phyloP scores from a whole-genome alignment of 2,888 invertebrate species.

The Chloroclystis v-ata region DNA sequence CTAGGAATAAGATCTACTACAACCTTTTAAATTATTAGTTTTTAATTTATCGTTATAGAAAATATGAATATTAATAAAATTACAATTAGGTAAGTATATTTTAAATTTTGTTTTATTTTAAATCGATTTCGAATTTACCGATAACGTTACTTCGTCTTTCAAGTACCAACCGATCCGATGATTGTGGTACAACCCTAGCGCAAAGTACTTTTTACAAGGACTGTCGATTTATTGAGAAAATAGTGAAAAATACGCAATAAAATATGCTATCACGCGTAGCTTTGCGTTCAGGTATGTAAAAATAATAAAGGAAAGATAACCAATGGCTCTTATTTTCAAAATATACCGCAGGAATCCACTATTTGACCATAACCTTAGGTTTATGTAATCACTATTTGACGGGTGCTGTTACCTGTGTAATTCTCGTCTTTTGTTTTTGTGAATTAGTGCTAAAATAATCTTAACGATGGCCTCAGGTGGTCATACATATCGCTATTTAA shows the following conservation, averaged over 20 bases:
- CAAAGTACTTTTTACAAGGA: constrained; percentile 51
- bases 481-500: too few relatives aligned
- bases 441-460: not conserved
- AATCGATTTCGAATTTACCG: constrained; percentile 7
- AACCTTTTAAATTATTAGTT: too few relatives aligned
- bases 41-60: too few relatives aligned
- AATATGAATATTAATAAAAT: too few relatives aligned
- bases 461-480: not conserved
- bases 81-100: too few relatives aligned
- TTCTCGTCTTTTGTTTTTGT: constrained; percentile 20
- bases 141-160: too few relatives aligned
- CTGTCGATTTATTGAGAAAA: constrained; percentile 52
- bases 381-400: constrained; percentile 76
- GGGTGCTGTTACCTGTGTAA: constrained; percentile 35
- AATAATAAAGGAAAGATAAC: constrained; percentile 18
- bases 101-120: too few relatives aligned
- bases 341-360: constrained; percentile 15
- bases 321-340: not conserved
- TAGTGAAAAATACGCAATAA: constrained; percentile 42
- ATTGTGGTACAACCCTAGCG: constrained; percentile 51
- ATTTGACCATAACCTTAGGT: constrained; percentile 55
- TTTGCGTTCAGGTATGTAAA: constrained; percentile 81
- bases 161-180: too few relatives aligned
- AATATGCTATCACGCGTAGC: constrained; percentile 84
- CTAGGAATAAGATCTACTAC: too few relatives aligned